Evolutionary conservation across 1,140 invertebrate species (phyloP), one percentile per base, ranked within the genome.

Genomic region (Cydia pomonella): DNA sequence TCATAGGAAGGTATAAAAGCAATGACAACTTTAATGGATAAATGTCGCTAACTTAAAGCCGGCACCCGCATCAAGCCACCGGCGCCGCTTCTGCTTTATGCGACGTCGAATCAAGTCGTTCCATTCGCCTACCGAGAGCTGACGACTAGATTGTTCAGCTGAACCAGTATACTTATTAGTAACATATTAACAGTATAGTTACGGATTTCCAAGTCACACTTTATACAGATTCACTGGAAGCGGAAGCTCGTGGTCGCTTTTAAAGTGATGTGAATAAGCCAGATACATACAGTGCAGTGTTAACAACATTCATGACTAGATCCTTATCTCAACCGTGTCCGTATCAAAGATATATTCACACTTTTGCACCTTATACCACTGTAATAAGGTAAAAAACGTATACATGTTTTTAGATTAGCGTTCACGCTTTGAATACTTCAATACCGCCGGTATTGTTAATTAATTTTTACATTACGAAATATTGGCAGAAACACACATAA

Each of bases 81-180:
- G 64, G 25, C 29, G 64, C 29, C 64, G 64, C 29, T 29, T 69
- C 33, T 69, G 29, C 64, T 69, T 23, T 69, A 41, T 10, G 64
- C 41, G 64, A 41, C 64, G 64, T 69, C 29, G 64, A 38, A 44
- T 44, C 41, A 16, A 9, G 9, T 23, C 53, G 12, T 59, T 59
- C 7, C 21, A 23, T 23, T 18, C 50, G n/a, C 50, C 6, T 53
- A 9, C 16, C 16, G n/a, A 23, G 18, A 7, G 53, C 6, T 23
- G 21, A n/a, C 47, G 16, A 6, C 7, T 18, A 1, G n/a, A 4
- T 50, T n/a, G 47, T 0, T 50, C 16, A 18, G 16, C 6, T 18
- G 16, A 50, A 50, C 47, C 47, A 50, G n/a, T 50, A 50, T 50
- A 23, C 7, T 53, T 21, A 1, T 53, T 7, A 13, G n/a, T n/a